Base-by-base conservation (phyloP, 2,888 invertebrate species). In the Halocaridina rubra region DNA sequence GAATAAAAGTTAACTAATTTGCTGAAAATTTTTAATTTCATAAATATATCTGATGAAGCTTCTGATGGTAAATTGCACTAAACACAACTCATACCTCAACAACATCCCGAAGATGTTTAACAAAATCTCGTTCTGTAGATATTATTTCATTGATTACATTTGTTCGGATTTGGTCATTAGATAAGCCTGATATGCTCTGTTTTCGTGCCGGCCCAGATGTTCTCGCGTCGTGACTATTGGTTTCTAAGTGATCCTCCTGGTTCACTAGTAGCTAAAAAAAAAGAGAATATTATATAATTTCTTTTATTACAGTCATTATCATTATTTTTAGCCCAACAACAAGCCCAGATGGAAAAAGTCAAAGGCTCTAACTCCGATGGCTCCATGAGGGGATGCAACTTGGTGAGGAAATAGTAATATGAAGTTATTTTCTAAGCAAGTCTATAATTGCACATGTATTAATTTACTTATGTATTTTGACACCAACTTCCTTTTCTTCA, bases 81-180 rank as follows among this genome's bases (percentile, higher is more conserved):
- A 59, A 59, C 19, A 2, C 16, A 57, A n/a, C n/a, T n/a, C n/a
- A n/a, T 67, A 91, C 91, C 90, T 93, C 92, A 5, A 93, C 92
- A 22, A 94, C 92, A 90, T 94, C 93, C 88, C 92, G 91, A 78
- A 96, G 91, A 88, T 95, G 93, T 90, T 95, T 95, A 13, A 96
- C 96, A 91, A 96, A 97, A 90, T 96, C 96, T 57, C 95, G 92
- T 91, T 97, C 97, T 0, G 96, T 96, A 90, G 94, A 94, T 88
- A 96, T 93, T 88, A 97, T 93, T 91, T 97, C 97, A 72, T 94
- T 94, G 86, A 96, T 94, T 19, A 96, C 95, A 91, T 95, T 95
- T 22, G 91, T 91, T 24, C 92, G 89, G 8, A 92, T 92, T 88
- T 93, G 92, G 89, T 93, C 92, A 88, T 92, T 92, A 80, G 93